Conservation (phyloP, 2,797 vertebrate genomes). For the Poeciliopsis paucimaculata region DNA sequence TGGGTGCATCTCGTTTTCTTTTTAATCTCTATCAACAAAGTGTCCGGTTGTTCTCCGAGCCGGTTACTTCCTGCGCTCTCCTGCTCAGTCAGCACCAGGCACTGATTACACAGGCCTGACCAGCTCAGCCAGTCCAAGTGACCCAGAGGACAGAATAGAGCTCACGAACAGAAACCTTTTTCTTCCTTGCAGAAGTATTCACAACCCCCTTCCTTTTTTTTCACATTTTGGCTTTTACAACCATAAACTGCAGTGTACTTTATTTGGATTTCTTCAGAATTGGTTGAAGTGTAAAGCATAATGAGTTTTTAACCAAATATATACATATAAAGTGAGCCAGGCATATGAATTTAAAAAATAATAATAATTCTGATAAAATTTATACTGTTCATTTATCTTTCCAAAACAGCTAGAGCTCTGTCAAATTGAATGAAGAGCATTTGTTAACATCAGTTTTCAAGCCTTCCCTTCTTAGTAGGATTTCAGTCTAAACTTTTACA, state of each 20-base stretch:
- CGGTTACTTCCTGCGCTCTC: conserved; percentile 29
- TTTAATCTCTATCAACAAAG: conserved; percentile 65
- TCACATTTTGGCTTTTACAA: not conserved
- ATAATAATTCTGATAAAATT: not conserved
- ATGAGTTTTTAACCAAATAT: not conserved
- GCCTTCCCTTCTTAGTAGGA: not conserved
- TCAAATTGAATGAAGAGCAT: not conserved
- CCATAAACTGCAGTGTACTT: not conserved
- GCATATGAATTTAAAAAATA: not conserved
- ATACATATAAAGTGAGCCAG: not conserved
- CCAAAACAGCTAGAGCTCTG: not conserved
- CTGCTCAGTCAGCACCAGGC: conserved; percentile 65
- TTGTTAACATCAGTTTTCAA: not conserved
- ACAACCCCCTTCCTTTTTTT: not conserved
- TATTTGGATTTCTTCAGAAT: not conserved
- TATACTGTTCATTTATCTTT: not conserved
- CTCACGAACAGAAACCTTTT: not conserved
- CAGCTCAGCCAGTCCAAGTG: conserved; percentile 24
- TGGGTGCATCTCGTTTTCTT: conserved; percentile 31
- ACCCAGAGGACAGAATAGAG: conserved; percentile 4
- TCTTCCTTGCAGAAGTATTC: not conserved
- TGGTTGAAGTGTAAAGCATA: not conserved
- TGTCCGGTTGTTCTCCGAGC: conserved; percentile 60
- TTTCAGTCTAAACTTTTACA: not conserved
- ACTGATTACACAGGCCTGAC: conserved; percentile 40